Percentiles rank a stretch among this genome's conserved stretches.
Evolutionary conservation across 2,888 invertebrate species (phyloP).

Genomic region (Drosophila austrosaltans): DNA sequence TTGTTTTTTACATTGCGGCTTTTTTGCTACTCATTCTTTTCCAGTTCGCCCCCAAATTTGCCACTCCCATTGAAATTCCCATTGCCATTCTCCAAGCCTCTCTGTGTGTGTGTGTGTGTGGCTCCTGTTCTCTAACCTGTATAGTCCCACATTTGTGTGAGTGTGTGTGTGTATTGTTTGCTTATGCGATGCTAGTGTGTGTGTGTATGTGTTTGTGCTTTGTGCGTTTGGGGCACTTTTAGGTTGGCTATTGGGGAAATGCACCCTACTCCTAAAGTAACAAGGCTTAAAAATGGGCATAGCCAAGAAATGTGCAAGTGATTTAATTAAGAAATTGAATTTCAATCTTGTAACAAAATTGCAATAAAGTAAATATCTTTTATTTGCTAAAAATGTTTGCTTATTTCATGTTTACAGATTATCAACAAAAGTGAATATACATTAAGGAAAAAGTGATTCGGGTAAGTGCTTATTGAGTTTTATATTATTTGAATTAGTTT

Average conservation of each 20-base stretch:
- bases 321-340: too few relatives aligned
- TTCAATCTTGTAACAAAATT: too few relatives aligned
- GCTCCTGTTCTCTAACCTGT: conserved; percentile 56
- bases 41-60: background rate
- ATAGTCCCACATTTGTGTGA: conserved; percentile 20
- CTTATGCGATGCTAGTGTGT: conserved; percentile 15
- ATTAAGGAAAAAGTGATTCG: background rate
- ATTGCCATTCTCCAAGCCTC: conserved; percentile 15
- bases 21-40: conserved; percentile 50
- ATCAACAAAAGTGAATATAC: background rate
- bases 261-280: conserved; percentile 36
- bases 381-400: background rate
- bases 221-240: conserved; percentile 36
- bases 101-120: conserved; percentile 12
- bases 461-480: background rate
- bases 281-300: background rate
- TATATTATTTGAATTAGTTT: background rate
- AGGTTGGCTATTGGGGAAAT: conserved; percentile 30
- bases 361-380: too few relatives aligned
- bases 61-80: conserved; percentile 26
- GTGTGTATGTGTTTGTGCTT: conserved; percentile 29
- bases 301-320: background rate
- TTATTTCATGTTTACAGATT: background rate
- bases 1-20: conserved; percentile 61
- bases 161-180: conserved; percentile 15